Conservation (phyloP, 1,140 invertebrate genomes). For the Bombus pyrosoma region DNA sequence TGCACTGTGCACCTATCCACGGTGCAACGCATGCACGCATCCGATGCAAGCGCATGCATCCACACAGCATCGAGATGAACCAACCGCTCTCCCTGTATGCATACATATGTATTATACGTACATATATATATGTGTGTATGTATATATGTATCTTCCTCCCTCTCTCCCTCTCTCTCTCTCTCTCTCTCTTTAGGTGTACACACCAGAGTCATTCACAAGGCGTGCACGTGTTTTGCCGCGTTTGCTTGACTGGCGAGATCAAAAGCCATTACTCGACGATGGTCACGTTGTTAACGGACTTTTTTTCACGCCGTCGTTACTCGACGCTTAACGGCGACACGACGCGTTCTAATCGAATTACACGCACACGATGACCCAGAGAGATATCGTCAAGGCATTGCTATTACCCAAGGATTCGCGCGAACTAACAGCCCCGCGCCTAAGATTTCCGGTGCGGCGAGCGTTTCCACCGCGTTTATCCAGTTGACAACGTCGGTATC, state of each 20-base stretch:
- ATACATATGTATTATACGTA: background rate
- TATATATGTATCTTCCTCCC: too few relatives aligned
- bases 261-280: slow-evolving; percentile 28
- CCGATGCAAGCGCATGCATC: slow-evolving; percentile 26
- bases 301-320: slow-evolving; percentile 4
- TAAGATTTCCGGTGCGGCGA: background rate
- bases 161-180: too few relatives aligned
- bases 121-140: too few relatives aligned
- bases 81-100: too few relatives aligned
- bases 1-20: slow-evolving; percentile 45
- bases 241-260: slow-evolving; percentile 15
- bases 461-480: background rate
- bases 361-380: background rate
- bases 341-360: slow-evolving; percentile 28
- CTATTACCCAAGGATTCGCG: background rate
- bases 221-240: background rate
- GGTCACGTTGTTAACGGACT: slow-evolving; percentile 25
- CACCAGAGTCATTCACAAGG: slow-evolving; percentile 21
- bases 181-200: background rate
- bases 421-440: background rate
- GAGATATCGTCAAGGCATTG: too few relatives aligned
- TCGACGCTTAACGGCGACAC: background rate
- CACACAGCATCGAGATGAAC: background rate
- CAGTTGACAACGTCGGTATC: background rate
- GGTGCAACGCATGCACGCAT: slow-evolving; percentile 25